phyloP scores from a whole-genome alignment of 2,888 invertebrate species.

The Phortica magna region DNA sequence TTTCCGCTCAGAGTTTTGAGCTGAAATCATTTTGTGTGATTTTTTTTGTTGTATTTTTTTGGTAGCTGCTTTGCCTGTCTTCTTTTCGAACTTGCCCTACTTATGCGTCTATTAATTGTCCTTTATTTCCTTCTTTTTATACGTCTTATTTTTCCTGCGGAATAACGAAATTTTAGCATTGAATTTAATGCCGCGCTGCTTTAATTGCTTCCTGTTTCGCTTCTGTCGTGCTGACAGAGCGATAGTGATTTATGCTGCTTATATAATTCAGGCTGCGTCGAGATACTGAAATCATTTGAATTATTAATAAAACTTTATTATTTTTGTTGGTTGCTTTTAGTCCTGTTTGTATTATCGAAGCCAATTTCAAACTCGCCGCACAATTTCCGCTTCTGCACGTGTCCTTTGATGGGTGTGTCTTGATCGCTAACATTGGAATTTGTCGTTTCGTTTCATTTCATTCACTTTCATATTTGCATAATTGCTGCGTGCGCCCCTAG shows the following conservation, averaged over 20 bases:
- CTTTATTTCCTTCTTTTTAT: slow-evolving; percentile 11
- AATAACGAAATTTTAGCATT: slow-evolving; percentile 62
- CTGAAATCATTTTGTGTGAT: slow-evolving; percentile 24
- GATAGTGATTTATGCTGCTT: background rate
- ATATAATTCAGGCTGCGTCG: background rate
- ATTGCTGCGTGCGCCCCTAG: background rate
- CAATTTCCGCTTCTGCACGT: slow-evolving; percentile 26
- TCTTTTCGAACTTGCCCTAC: slow-evolving; percentile 56
- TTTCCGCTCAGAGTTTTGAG: slow-evolving; percentile 25
- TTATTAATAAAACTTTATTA: background rate
- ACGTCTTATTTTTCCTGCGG: slow-evolving; percentile 36
- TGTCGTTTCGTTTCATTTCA: background rate
- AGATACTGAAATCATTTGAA: background rate
- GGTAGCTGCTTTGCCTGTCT: background rate
- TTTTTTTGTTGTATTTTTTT: background rate
- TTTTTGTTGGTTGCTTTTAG: background rate
- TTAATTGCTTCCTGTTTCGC: slow-evolving; percentile 44
- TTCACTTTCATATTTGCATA: background rate
- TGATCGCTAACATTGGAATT: background rate
- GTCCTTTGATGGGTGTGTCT: slow-evolving; percentile 15
- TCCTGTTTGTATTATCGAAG: background rate
- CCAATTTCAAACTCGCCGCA: background rate
- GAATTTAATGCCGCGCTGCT: slow-evolving; percentile 46
- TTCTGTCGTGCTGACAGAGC: background rate
- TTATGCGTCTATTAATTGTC: slow-evolving; percentile 42